These are phyloP conservation scores for Lepidostoma basale DNA, from an alignment of 1,140 invertebrate genomes.

Conservation along the genomic window DNA sequence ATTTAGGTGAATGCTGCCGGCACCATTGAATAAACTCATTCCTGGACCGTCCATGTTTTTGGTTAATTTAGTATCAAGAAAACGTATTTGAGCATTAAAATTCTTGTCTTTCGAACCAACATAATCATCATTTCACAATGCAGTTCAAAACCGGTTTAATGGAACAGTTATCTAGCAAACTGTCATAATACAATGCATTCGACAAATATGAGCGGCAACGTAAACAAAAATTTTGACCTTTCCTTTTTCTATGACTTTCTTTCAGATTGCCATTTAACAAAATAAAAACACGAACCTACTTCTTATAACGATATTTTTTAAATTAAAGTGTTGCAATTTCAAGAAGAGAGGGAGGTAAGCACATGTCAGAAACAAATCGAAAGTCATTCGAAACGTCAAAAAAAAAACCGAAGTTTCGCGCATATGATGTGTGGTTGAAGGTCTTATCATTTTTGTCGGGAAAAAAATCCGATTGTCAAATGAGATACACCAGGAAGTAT, in stretches of 20 bases:
- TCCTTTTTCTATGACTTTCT: too few species aligned
- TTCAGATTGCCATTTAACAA: too few species aligned
- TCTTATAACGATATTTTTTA: too few species aligned
- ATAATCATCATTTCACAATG: background rate
- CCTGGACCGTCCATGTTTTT: slow-evolving; percentile 60
- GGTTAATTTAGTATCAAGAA: too few species aligned
- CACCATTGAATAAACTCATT: slow-evolving; percentile 65
- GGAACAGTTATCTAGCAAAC: background rate
- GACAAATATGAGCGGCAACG: background rate
- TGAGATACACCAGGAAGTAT: slow-evolving; percentile 2
- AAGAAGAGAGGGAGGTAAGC: too few species aligned
- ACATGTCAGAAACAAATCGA: background rate
- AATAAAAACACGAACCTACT: too few species aligned
- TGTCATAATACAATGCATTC: background rate
- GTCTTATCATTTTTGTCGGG: slow-evolving; percentile 16
- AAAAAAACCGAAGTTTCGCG: slow-evolving; percentile 1
- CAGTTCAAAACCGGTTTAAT: background rate
- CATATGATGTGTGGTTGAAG: slow-evolving; percentile 1
- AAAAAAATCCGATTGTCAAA: slow-evolving; percentile 13
- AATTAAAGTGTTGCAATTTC: too few species aligned
- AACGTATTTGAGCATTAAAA: too few species aligned
- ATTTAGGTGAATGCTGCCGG: slow-evolving; percentile 62
- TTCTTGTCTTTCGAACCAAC: background rate
- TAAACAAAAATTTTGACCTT: too few species aligned
- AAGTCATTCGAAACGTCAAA: background rate